Base-by-base conservation (phyloP, 2,888 invertebrate genomes). In the Temnothorax ravouxi region DNA sequence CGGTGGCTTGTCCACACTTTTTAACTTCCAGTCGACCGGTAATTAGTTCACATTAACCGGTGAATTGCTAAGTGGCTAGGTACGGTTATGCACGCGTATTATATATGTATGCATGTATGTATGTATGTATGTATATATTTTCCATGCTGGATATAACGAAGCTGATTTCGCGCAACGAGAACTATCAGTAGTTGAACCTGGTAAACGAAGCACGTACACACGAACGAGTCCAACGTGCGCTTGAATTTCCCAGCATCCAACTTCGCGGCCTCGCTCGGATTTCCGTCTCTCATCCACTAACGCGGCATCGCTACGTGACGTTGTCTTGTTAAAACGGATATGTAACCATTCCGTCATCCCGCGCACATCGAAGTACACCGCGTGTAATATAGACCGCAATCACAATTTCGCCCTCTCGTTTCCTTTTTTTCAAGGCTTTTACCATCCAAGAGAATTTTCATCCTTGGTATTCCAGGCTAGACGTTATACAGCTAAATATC, bases 31-130 rank as follows among this genome's bases (percentile, higher is more conserved):
- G 88, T 90, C 88, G 91, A 85, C 86, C 84, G 88, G 91, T 93
- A 94, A 94, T 94, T 93, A 93, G 92, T 92, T 91, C 88, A 90
- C 92, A 93, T 94, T 94, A 93, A 74, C 91, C 88, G 34, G 86
- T 85, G 87, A 92, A 92, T 92, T 90, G 89, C 89, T 61, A 13
- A 13, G 50, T 79, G 56, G 66, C 74, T 74, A 61, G 64, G 62
- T 67, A 80, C 61, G 59, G 15, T 47, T 71, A 59, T 54, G 62
- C 38, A 47, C 47, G 38, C 62, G 52, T 56, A 29, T 29, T 29
- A 3, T 29, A 29, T 29, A 29, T 29, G 29, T 3, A 67, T 61
- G 80, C 13, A 15, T 6, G 29, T n/a, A 34, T 3, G 29, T 13
- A 3, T 18, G 15, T 5, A 34, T 18, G 9, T 2, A 9, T 4